Base-by-base conservation (phyloP, 2,888 invertebrate genomes). In the Mythimna loreyi region DNA sequence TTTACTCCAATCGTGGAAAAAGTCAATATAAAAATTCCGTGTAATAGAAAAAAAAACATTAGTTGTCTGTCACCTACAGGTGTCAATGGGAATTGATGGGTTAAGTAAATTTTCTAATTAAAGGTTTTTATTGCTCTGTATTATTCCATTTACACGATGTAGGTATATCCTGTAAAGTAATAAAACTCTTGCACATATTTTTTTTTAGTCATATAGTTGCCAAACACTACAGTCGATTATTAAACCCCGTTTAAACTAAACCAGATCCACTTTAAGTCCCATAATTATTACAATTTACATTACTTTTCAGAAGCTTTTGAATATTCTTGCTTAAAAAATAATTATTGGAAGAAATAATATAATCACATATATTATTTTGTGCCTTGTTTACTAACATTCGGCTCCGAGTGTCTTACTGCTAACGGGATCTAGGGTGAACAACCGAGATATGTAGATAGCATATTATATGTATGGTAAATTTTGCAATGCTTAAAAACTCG, bases 321-420 rank as follows among this genome's bases (percentile, higher is more conserved):
- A 72, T 56, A 78, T 78, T 72, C 36, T 58, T 61, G 13, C 28
- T n/a, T 40, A 55, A 49, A 78, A 67, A 75, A 68, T 75, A 40
- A 68, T 64, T 74, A 67, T 69, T 50, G 47, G 19, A 52, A 63
- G 57, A 65, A 68, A 45, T 50, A 25, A 23, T n/a, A n/a, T n/a
- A n/a, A n/a, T n/a, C n/a, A n/a, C n/a, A 23, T 19, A 19, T 43
- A 52, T 23, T 66, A 47, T 45, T 53, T 33, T 16, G 63, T 67
- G 72, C 74, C 71, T 80, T 83, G 83, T 83, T 83, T 83, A 83
- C 81, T 50, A 83, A 83, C 83, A 83, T 58, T 62, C 57, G 53
- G n/a, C 4, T 19, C 40, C 1, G 59, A 65, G 56, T 68, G 40
- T 65, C 60, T 59, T 43, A 57, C 33, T 23, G 5, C 28, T 83